Evolutionary conservation across 2,113 vertebrate species (phyloP).

Genomic region (Cephalopholis sonnerati): DNA sequence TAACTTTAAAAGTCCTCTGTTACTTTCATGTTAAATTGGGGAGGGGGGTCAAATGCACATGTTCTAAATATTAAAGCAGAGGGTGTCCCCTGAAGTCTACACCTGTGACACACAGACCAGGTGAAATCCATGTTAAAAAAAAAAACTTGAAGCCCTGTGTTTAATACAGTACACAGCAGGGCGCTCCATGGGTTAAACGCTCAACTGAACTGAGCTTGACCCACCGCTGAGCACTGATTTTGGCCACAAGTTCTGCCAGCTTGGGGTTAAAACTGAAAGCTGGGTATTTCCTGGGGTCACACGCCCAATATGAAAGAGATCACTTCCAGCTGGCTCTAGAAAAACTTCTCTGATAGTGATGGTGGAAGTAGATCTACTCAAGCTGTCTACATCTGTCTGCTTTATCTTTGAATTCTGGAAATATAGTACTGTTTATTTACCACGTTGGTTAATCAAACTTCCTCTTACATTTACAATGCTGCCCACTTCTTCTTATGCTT

Average conservation of each 20-base stretch:
- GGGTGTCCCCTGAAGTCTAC: no score
- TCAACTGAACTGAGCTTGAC: conserved; percentile 1
- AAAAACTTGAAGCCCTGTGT: not conserved
- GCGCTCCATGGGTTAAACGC: not conserved
- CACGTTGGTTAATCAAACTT: conserved; percentile 14
- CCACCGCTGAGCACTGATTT: not conserved
- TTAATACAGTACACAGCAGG: not conserved
- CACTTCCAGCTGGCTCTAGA: not conserved
- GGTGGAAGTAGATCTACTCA: not conserved
- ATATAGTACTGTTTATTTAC: not conserved
- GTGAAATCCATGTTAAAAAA: not conserved
- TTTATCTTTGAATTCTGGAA: not conserved
- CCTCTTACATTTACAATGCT: conserved; percentile 21
- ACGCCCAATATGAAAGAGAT: conserved; percentile 13
- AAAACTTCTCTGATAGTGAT: not conserved
- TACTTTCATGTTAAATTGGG: no score
- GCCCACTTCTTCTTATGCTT: conserved; percentile 4
- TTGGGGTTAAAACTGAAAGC: conserved; percentile 6
- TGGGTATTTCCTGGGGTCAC: conserved; percentile 21
- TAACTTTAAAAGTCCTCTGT: no score
- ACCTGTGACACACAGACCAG: not conserved
- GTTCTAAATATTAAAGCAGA: no score
- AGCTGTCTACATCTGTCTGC: not conserved
- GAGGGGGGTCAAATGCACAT: no score
- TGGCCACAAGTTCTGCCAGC: not conserved